Evolutionary conservation across 2,113 vertebrate species (phyloP).

Genomic region (Bolborhynchus lineola): DNA sequence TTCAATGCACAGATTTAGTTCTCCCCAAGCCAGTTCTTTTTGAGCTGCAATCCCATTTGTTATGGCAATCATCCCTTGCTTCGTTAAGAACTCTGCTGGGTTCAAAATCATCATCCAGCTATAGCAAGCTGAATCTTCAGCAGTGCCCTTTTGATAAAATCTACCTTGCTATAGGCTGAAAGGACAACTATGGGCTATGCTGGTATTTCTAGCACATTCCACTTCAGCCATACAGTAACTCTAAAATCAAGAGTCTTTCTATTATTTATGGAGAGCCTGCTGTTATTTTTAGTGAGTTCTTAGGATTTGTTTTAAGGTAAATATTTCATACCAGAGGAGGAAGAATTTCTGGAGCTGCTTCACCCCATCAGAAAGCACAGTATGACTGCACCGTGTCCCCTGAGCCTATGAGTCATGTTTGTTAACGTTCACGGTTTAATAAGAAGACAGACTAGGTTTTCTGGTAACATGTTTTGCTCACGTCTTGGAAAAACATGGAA

Average conservation of each 20-base stretch:
- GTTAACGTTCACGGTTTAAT: not conserved
- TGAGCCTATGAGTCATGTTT: not conserved
- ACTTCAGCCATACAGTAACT: not conserved
- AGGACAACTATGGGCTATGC: not conserved
- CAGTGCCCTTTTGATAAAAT: not conserved
- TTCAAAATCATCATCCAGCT: not conserved
- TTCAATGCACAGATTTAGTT: not conserved
- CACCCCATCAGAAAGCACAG: not conserved
- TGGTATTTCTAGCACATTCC: not conserved
- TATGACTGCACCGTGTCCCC: not conserved
- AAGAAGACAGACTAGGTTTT: not conserved
- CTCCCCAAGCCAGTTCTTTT: not conserved
- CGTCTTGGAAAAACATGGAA: not conserved
- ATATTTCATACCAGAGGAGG: not conserved
- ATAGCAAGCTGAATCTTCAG: not conserved
- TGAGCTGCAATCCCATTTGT: not conserved
- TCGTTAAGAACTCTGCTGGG: not conserved
- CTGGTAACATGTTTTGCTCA: not conserved
- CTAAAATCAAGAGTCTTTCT: not conserved
- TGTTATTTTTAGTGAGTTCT: slow-evolving; percentile 7
- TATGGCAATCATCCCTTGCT: not conserved
- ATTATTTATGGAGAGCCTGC: not conserved
- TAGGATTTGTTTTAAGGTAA: not conserved
- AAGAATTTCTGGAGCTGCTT: not conserved
- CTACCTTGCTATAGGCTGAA: not conserved